A percentile compares a stretch with the other conserved stretches of the same genome.
Evolutionary conservation across 1,140 invertebrate species (phyloP).

Genomic region (Lasioglossum albipes): DNA sequence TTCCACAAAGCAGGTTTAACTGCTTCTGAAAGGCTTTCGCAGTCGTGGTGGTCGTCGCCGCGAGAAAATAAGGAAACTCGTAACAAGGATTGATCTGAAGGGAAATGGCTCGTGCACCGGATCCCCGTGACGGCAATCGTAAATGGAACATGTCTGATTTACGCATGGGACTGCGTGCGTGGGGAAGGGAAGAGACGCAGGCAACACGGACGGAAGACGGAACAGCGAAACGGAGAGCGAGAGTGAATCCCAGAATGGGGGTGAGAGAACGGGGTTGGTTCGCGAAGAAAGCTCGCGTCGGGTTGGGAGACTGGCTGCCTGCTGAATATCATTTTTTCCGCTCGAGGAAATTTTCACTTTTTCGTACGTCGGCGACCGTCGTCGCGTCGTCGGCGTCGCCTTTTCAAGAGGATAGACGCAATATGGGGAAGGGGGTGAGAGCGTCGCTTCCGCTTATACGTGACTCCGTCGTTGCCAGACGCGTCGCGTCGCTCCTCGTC

Average conservation of each 20-base stretch:
- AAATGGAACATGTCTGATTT: constrained; percentile 68
- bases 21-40: not conserved
- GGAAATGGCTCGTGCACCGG: constrained; percentile 58
- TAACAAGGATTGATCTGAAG: constrained; percentile 60
- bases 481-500: constrained; percentile 50
- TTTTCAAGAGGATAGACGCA: constrained; percentile 42
- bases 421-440: not conserved
- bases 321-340: constrained; percentile 68
- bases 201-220: constrained; percentile 1
- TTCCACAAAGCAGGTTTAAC: constrained; percentile 17
- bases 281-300: constrained; percentile 18
- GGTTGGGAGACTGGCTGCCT: constrained; percentile 30
- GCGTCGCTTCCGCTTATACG: constrained; percentile 50
- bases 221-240: not conserved
- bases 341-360: constrained; percentile 66
- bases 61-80: constrained; percentile 17
- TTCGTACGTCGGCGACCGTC: constrained; percentile 45
- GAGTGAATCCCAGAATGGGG: not conserved
- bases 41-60: not conserved
- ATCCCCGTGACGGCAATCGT: constrained; percentile 55
- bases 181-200: not conserved
- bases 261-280: not conserved
- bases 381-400: constrained; percentile 9
- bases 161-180: constrained; percentile 48
- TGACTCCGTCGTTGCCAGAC: constrained; percentile 52